phyloP scores from a whole-genome alignment of 2,888 invertebrate species.

The Mellilla xanthometata region DNA sequence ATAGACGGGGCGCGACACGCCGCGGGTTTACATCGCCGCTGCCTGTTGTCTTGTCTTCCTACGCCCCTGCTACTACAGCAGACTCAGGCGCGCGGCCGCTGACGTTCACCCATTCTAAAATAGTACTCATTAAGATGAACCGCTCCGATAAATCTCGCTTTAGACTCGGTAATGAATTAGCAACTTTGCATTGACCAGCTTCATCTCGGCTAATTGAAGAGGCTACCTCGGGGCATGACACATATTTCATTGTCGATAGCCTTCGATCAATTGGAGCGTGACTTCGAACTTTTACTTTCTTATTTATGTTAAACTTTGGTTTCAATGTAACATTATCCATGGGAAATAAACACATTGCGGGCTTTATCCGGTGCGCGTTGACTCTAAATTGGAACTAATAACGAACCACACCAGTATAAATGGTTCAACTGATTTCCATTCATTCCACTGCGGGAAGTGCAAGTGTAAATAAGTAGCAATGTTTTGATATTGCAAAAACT shows the following conservation, averaged over 20 bases:
- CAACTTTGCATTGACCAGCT: conserved; percentile 25
- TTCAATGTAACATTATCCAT: no score
- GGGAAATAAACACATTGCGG: no score
- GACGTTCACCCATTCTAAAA: conserved; percentile 54
- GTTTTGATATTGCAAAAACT: conserved; percentile 24
- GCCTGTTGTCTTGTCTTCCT: conserved; percentile 52
- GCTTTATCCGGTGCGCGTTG: background rate
- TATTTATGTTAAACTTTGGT: background rate
- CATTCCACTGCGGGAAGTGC: conserved; percentile 14
- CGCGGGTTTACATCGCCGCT: conserved; percentile 51
- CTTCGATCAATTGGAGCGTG: background rate
- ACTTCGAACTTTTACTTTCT: background rate
- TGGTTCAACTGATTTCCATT: conserved; percentile 6
- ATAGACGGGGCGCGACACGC: conserved; percentile 42
- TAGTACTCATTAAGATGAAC: conserved; percentile 52
- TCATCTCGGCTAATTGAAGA: conserved; percentile 15
- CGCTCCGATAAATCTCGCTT: conserved; percentile 33
- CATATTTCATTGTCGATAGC: background rate
- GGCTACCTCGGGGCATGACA: conserved; percentile 13
- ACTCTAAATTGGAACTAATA: background rate
- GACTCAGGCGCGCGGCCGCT: conserved; percentile 45
- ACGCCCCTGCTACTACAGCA: conserved; percentile 35
- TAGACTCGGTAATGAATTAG: conserved; percentile 31
- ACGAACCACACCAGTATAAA: conserved; percentile 1
- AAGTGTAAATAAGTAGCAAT: conserved; percentile 9